phyloP scores from a whole-genome alignment of 2,797 vertebrate species.

The Epinephelus awoara region DNA sequence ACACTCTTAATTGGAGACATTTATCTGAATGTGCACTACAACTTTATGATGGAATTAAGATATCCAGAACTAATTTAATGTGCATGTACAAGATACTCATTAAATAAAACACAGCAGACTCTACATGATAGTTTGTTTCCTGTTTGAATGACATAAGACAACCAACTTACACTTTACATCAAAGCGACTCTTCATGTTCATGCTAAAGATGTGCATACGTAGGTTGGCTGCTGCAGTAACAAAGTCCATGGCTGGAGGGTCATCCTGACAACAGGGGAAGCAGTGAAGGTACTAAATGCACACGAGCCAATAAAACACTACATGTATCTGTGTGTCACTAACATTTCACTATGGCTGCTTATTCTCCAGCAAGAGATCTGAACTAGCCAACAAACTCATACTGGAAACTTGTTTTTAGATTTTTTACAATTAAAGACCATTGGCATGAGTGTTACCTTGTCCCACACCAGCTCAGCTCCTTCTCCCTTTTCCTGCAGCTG shows the following conservation, averaged over 20 bases:
- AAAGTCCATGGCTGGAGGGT: constrained; percentile 97
- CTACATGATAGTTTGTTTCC: not conserved
- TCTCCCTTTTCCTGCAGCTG: constrained; percentile 92
- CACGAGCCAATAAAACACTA: not conserved
- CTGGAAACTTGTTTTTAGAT: not conserved
- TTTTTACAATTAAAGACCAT: not conserved
- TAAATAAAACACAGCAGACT: not conserved
- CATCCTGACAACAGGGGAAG: constrained; percentile 85
- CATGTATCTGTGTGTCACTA: not conserved
- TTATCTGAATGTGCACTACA: not conserved
- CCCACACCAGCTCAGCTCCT: constrained; percentile 94
- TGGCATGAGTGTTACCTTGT: constrained; percentile 88
- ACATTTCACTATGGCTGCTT: not conserved
- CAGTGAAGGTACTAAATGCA: not conserved
- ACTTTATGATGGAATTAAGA: not conserved
- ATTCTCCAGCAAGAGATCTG: not conserved
- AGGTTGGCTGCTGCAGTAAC: constrained; percentile 97
- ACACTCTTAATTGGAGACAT: not conserved
- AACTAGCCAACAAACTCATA: not conserved
- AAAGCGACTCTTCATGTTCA: constrained; percentile 98
- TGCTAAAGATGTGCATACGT: constrained; percentile 98
- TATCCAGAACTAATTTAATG: not conserved
- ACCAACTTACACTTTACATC: constrained; percentile 96
- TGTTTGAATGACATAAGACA: no score
- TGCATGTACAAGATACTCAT: not conserved